Evolutionary conservation across 2,888 invertebrate genomes (phyloP), one percentile per base, ranked within the genome.

Genomic region (Steinernema hermaphroditum): DNA sequence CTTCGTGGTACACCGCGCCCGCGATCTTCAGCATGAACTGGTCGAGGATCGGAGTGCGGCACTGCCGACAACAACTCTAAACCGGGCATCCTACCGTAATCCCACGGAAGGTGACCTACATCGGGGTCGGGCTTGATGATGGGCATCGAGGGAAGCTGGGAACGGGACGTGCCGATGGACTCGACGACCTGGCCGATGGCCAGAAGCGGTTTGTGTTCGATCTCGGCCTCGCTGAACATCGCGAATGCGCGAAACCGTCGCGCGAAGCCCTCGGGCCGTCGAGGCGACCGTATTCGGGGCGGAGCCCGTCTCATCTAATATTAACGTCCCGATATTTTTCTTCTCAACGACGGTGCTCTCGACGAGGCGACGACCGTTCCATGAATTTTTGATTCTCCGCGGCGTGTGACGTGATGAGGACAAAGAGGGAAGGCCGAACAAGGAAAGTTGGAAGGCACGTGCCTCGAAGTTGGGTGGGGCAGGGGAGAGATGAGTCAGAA

Each of bases 1-100:
- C 92, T 80, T 94, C 93, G 89, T 98, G 98, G 95, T 96, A 97
- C 87, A 94, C 93, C 85, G 95, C 91, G 90, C 96, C 96, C 71
- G 70, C 73, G 19, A 77, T 69, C 69, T 75, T 72, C 41, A 72
- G 27, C 44, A 72, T 50, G 43, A 68, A 72, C 22, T 69, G 69
- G 43, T 72, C 72, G 29, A 69, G 34, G 12, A 72, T 72, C n/a
- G 44, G 68, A 27, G 8, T 41, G 14, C 43, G n/a, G 43, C 72
- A 72, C 27, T 69, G 50, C 22, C 69, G 69, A 32, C 72, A 72
- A n/a, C 34, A 37, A 32, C 62, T 62, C 62, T 62, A 27, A 32
- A 62, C 6, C 6, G 46, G 9, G 22, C 4, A 9, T 16, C 4
- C 22, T 46, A 46, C 46, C n/a, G 46, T 46, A 46, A 16, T 29